These are phyloP conservation scores for Cisticola juncidis DNA, from an alignment of 2,113 vertebrate species.

Conservation along the genomic window DNA sequence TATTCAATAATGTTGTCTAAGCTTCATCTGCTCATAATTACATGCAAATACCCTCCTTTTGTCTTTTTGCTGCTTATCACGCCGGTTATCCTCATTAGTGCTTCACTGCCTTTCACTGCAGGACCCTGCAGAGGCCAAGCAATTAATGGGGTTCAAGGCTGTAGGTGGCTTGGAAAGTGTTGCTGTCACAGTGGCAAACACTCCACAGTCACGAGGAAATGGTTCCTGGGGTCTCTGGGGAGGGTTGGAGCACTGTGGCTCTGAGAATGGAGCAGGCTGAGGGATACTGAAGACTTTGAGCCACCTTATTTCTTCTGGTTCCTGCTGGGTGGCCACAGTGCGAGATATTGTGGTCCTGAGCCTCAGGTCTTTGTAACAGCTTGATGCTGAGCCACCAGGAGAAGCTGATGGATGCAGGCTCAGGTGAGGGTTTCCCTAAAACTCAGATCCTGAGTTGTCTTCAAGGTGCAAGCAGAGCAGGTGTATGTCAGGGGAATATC, in stretches of 20 bases:
- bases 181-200: not conserved
- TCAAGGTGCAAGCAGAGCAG: not conserved
- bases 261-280: not conserved
- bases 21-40: constrained; percentile 55
- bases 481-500: too few relatives aligned
- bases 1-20: not conserved
- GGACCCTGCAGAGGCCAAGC: not conserved
- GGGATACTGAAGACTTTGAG: not conserved
- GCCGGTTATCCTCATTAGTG: constrained; percentile 10
- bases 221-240: not conserved
- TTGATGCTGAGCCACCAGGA: not conserved
- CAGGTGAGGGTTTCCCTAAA: not conserved
- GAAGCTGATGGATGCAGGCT: not conserved
- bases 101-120: not conserved
- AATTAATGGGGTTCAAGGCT: not conserved
- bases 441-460: not conserved
- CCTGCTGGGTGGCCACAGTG: not conserved
- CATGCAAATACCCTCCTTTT: constrained; percentile 25
- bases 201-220: not conserved
- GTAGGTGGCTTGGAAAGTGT: not conserved
- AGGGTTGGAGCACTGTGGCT: not conserved
- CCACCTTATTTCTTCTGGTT: not conserved
- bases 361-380: not conserved
- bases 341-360: not conserved
- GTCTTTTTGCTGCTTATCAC: constrained; percentile 7